phyloP scores from a whole-genome alignment of 2,113 vertebrate species.

The Sardina pilchardus region DNA sequence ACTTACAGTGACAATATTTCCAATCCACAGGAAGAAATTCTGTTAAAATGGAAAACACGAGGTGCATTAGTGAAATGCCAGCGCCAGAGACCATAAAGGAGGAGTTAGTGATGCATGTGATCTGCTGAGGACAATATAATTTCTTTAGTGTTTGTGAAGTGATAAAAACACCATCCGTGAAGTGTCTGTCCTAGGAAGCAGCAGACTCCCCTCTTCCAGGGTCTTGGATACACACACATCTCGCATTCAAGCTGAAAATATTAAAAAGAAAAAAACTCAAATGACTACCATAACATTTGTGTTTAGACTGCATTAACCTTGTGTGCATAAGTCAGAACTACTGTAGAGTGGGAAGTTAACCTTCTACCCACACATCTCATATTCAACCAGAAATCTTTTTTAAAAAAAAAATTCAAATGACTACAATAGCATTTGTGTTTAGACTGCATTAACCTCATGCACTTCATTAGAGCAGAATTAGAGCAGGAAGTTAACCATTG shows the following conservation, averaged over 20 bases:
- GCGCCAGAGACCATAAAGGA: neutral
- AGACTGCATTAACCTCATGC: too few species aligned
- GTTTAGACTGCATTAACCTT: neutral
- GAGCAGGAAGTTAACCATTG: too few species aligned
- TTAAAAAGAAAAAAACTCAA: neutral
- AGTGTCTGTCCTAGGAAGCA: neutral
- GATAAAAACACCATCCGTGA: neutral
- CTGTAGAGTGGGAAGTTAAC: neutral
- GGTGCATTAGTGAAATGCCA: neutral
- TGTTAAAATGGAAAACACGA: constrained; percentile 2
- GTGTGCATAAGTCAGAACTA: neutral
- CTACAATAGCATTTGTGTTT: too few species aligned
- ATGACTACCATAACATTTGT: neutral
- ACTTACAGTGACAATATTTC: neutral
- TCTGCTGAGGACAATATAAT: neutral
- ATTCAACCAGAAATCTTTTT: too few species aligned
- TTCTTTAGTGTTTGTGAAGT: neutral
- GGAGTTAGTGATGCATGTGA: neutral
- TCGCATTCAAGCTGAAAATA: neutral
- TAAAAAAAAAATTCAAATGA: too few species aligned
- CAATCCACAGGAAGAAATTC: neutral
- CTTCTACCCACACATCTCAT: too few species aligned
- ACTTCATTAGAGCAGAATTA: too few species aligned
- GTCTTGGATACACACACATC: neutral
- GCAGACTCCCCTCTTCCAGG: neutral